Evolutionary conservation across 2,888 invertebrate genomes (phyloP), one percentile per base, ranked within the genome.

Genomic region (Toxonevra muliebris): DNA sequence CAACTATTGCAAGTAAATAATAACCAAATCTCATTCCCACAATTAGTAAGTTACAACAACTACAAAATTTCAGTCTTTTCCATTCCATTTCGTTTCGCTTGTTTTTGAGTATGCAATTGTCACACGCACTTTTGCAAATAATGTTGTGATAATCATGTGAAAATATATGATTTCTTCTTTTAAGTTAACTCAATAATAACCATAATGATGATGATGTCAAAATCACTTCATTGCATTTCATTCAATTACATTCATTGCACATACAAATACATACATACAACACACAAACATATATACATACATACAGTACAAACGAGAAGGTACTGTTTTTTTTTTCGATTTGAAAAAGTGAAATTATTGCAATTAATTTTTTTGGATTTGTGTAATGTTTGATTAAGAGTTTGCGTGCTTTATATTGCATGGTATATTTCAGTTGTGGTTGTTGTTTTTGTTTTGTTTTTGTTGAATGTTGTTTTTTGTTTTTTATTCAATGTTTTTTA

Each of bases 121-220:
- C 30, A 30, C 30, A 30, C 30, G 30, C 30, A 30, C 30, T 30
- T 30, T 30, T 4, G 30, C 30, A 30, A 30, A 30, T n/a, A n/a
- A n/a, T 30, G 30, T 30, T 30, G 30, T 30, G 30, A 58, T 40
- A 58, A 58, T 41, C 40, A 65, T 52, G 20, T 52, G 42, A 65
- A 55, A 40, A 41, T 55, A 41, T 30, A 11, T n/a, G 3, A 5
- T 10, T 30, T n/a, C 55, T 17, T 1, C 41, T 40, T 13, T 15
- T 40, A 2, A 2, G 30, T 30, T 30, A 30, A 30, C 30, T 30
- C 30, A 30, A 30, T 30, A 30, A 2, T 30, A 30, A 30, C 30
- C 12, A 64, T 57, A 12, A 48, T 57, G 41, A 64, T 64, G 57
- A 64, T 64, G 30, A 57, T 61, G 61, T 50, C 61, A 66, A 66